Percentiles rank a stretch among this genome's conserved stretches.
Evolutionary conservation across 2,888 invertebrate species (phyloP).

Genomic region (Drosophila merina): DNA sequence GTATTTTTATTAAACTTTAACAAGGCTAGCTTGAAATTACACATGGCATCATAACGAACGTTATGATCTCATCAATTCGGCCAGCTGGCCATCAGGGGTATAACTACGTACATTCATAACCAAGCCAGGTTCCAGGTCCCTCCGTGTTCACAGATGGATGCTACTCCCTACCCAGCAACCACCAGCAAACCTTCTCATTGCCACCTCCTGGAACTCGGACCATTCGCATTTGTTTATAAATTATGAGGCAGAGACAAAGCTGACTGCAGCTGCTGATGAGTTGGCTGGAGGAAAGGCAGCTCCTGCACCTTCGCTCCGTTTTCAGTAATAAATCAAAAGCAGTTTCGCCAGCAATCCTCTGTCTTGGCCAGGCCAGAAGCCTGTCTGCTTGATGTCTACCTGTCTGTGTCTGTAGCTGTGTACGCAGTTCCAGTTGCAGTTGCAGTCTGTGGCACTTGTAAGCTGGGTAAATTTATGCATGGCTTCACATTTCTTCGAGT

Average conservation of each 20-base stretch:
- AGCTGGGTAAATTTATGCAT: slow-evolving; percentile 78
- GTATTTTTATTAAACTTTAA: slow-evolving; percentile 16
- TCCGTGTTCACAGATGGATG: slow-evolving; percentile 22
- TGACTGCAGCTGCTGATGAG: slow-evolving; percentile 76
- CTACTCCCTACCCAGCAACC: slow-evolving; percentile 26
- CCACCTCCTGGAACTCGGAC: slow-evolving; percentile 20
- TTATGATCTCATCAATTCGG: slow-evolving; percentile 46
- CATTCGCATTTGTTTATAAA: slow-evolving; percentile 70
- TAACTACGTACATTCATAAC: slow-evolving; percentile 41
- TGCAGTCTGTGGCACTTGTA: slow-evolving; percentile 37
- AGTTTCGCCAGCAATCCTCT: slow-evolving; percentile 74
- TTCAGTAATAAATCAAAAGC: slow-evolving; percentile 80
- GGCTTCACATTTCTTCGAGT: slow-evolving; percentile 82
- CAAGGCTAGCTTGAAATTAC: slow-evolving; percentile 7
- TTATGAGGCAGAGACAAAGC: slow-evolving; percentile 69
- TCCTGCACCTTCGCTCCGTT: slow-evolving; percentile 21
- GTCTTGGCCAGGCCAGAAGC: slow-evolving; percentile 35
- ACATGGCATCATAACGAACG: slow-evolving; percentile 33
- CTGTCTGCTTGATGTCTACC: slow-evolving; percentile 36
- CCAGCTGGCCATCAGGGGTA: slow-evolving; percentile 28
- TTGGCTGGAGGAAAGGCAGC: slow-evolving; percentile 43
- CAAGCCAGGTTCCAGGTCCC: background rate
- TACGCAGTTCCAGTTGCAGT: slow-evolving; percentile 22
- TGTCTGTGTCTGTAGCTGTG: slow-evolving; percentile 27
- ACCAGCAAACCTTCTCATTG: background rate